A percentile compares a stretch with the other conserved stretches of the same genome.
phyloP scores from a whole-genome alignment of 2,797 vertebrate species.

The Cetoscarus ocellatus region DNA sequence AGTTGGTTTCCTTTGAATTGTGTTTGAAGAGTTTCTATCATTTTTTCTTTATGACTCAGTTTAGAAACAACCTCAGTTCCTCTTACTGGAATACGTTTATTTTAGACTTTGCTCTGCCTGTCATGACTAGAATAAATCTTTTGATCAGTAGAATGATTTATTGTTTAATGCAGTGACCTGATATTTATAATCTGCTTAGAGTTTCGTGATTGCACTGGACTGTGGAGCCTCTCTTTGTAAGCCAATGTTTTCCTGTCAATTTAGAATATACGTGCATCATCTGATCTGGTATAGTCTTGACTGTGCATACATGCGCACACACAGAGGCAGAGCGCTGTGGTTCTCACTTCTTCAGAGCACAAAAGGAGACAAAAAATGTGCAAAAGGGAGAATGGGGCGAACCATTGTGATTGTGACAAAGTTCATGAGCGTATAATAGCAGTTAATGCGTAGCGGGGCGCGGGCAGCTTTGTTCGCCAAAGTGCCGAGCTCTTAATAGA shows the following conservation, averaged over 20 bases:
- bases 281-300: background rate
- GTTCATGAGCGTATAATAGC: slow-evolving; percentile 83
- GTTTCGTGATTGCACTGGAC: too few relatives aligned
- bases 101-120: too few relatives aligned
- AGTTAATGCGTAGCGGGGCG: slow-evolving; percentile 76
- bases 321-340: slow-evolving; percentile 25
- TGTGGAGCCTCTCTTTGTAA: too few relatives aligned
- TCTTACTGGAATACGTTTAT: too few relatives aligned
- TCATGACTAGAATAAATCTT: background rate
- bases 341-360: slow-evolving; percentile 58
- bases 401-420: slow-evolving; percentile 77
- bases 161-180: background rate
- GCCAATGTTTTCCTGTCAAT: background rate
- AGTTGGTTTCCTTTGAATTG: too few relatives aligned
- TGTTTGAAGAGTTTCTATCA: too few relatives aligned
- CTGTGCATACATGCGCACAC: slow-evolving; percentile 4
- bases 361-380: slow-evolving; percentile 60
- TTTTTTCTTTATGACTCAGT: too few relatives aligned
- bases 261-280: slow-evolving; percentile 15
- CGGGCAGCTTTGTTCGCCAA: slow-evolving; percentile 80
- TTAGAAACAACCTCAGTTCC: too few relatives aligned
- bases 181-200: too few relatives aligned
- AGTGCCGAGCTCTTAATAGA: slow-evolving; percentile 84
- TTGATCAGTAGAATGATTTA: background rate
- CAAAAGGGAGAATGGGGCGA: slow-evolving; percentile 35